A percentile compares a stretch with the other conserved stretches of the same genome.
Conservation (phyloP, 2,113 vertebrate genomes). For the Thryonomys swinderianus region DNA sequence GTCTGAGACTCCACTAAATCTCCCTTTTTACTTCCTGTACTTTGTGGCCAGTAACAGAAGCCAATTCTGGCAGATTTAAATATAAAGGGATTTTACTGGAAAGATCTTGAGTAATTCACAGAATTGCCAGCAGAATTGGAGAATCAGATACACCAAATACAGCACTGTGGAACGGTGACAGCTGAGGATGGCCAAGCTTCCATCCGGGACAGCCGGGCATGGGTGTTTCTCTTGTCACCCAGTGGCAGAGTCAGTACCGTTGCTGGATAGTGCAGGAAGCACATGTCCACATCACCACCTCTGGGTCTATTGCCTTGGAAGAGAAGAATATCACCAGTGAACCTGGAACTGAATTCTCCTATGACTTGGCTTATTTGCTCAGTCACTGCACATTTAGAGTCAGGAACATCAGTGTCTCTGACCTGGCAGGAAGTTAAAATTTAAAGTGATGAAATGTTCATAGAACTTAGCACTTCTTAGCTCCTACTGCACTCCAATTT, state of each 20-base stretch:
- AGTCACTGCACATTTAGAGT: not conserved
- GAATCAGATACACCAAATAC: not conserved
- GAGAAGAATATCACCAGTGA: not conserved
- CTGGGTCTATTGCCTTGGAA: not conserved
- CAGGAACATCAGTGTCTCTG: not conserved
- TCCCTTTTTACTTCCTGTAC: slow-evolving; percentile 1
- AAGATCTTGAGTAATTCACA: slow-evolving; percentile 18
- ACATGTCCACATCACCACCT: rapidly evolving
- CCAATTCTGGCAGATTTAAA: slow-evolving; percentile 46
- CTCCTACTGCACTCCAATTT: slow-evolving; percentile 5
- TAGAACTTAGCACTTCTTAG: not conserved
- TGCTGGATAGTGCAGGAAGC: not conserved
- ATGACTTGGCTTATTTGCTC: not conserved
- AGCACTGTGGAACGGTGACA: not conserved
- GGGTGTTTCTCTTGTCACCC: not conserved
- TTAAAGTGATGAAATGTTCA: not conserved
- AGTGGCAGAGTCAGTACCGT: not conserved
- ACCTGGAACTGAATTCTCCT: not conserved
- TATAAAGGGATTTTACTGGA: slow-evolving; percentile 33
- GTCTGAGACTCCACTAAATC: not conserved
- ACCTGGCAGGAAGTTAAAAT: not conserved
- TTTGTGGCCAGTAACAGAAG: slow-evolving; percentile 49
- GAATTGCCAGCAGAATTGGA: not conserved
- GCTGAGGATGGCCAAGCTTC: not conserved
- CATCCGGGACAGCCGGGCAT: not conserved